Evolutionary conservation across 1,140 invertebrate genomes (phyloP).

Genomic region (Eulimnadia texana): DNA sequence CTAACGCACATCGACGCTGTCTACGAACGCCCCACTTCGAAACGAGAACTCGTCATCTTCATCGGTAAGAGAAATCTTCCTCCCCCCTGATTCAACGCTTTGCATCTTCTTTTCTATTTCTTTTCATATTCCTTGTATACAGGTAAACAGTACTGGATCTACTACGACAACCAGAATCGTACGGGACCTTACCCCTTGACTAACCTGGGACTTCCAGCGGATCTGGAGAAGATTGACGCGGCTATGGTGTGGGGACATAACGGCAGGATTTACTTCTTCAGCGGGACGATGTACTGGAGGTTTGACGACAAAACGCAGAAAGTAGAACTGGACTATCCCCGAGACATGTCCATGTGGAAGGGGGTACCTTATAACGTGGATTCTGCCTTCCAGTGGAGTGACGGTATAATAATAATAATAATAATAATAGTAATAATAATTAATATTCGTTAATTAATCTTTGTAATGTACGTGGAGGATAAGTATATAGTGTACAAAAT

Average conservation of each 20-base stretch:
- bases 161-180: slow-evolving; percentile 44
- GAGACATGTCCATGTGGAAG: slow-evolving; percentile 38
- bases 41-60: slow-evolving; percentile 62
- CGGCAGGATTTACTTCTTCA: slow-evolving; percentile 51
- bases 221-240: slow-evolving; percentile 67
- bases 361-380: slow-evolving; percentile 36
- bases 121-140: not conserved
- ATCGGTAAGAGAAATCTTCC: slow-evolving; percentile 20
- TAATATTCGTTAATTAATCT: too few species aligned
- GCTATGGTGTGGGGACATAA: slow-evolving; percentile 85
- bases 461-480: too few species aligned
- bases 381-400: slow-evolving; percentile 34
- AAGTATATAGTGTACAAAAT: too few species aligned
- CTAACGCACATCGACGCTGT: slow-evolving; percentile 78
- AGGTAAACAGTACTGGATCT: slow-evolving; percentile 45
- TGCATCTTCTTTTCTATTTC: not conserved
- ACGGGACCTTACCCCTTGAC: slow-evolving; percentile 54
- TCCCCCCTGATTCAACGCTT: not conserved
- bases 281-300: slow-evolving; percentile 81
- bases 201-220: slow-evolving; percentile 56
- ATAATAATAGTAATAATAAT: too few species aligned
- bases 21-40: slow-evolving; percentile 59
- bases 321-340: slow-evolving; percentile 37
- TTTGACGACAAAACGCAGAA: slow-evolving; percentile 30
- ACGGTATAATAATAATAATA: too few species aligned